Percentiles rank a stretch among this genome's conserved stretches.
Conservation (phyloP, 2,888 invertebrate genomes). For the Cantharis flavilabris region DNA sequence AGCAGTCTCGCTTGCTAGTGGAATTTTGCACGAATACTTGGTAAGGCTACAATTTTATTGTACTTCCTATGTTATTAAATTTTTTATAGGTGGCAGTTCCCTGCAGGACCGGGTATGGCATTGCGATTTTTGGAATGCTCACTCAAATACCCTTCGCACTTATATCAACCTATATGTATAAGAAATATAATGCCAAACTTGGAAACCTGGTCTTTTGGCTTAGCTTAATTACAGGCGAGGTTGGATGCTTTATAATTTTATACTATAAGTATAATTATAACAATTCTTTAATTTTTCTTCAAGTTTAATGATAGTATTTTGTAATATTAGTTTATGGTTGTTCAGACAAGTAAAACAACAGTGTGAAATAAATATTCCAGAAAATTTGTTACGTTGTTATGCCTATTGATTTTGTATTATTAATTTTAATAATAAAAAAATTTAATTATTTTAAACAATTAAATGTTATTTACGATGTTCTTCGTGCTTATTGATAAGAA, state of each 20-base stretch:
- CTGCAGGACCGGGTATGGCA: constrained; percentile 10
- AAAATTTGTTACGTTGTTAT: neutral
- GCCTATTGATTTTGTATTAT: neutral
- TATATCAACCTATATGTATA: neutral
- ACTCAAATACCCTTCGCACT: constrained; percentile 6
- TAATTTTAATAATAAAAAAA: neutral
- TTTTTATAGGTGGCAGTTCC: neutral
- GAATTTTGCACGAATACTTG: constrained; percentile 15
- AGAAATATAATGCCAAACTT: neutral
- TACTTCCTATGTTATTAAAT: neutral
- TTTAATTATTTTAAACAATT: too few relatives aligned
- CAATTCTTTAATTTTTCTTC: neutral
- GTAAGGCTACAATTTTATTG: neutral
- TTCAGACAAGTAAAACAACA: neutral
- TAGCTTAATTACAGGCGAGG: neutral
- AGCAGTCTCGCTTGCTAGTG: constrained; percentile 4
- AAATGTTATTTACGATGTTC: too few relatives aligned
- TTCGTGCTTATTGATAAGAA: too few relatives aligned
- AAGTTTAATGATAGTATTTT: neutral
- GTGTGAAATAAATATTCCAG: too few relatives aligned
- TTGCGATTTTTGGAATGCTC: constrained; percentile 4
- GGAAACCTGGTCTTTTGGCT: constrained; percentile 11
- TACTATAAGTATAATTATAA: constrained; percentile 4
- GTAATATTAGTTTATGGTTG: neutral
- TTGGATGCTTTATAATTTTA: neutral